Percentiles rank a stretch among this genome's conserved stretches.
Conservation (phyloP, 2,797 vertebrate genomes). For the Lateolabrax maculatus region DNA sequence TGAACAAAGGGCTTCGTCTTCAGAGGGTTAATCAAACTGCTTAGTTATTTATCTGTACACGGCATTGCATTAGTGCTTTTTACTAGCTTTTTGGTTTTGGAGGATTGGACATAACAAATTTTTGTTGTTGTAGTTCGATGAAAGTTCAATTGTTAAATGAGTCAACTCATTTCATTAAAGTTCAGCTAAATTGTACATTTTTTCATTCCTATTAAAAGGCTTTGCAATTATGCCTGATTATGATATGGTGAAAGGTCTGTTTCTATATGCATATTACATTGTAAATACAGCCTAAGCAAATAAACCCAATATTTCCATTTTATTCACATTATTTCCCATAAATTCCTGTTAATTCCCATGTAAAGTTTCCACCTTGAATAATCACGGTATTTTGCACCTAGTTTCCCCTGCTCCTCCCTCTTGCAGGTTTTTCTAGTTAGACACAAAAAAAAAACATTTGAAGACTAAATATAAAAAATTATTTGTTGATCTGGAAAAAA, state of each 20-base stretch:
- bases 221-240: not conserved
- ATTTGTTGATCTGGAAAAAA: constrained; percentile 6
- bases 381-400: not conserved
- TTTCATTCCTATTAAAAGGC: not conserved
- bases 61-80: too few relatives aligned
- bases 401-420: not conserved
- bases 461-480: not conserved
- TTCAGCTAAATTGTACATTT: not conserved
- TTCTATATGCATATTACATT: not conserved
- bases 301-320: not conserved
- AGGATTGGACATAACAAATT: too few relatives aligned
- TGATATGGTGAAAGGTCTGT: not conserved
- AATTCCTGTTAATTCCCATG: not conserved
- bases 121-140: too few relatives aligned
- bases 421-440: not conserved
- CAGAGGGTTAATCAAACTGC: too few relatives aligned
- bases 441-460: constrained; percentile 12
- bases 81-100: too few relatives aligned
- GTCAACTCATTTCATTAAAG: too few relatives aligned
- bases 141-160: too few relatives aligned
- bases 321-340: too few relatives aligned
- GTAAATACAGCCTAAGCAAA: not conserved
- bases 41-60: too few relatives aligned
- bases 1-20: too few relatives aligned
- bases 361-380: not conserved